Evolutionary conservation across 2,113 vertebrate species (phyloP), one percentile per base, ranked within the genome.

Genomic region (Odontesthes bonariensis): DNA sequence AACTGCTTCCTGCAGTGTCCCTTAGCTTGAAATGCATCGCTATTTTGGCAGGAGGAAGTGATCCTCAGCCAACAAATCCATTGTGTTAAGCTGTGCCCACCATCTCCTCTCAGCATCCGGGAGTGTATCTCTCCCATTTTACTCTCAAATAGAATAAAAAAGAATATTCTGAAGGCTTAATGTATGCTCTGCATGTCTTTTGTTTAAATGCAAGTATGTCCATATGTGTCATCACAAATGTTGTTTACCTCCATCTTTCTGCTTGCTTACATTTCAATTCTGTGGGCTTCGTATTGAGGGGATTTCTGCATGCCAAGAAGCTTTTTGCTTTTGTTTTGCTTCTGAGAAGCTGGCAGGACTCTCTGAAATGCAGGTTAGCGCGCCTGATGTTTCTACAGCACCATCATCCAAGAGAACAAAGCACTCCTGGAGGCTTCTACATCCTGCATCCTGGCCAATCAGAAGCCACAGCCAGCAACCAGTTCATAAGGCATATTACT

Each of bases 341-440:
- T 66, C 32, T 47, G 52, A 57, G 67, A 69, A 63, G 69, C 77
- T 73, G 49, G 63, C 64, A 63, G 57, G 53, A 75, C 10, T 68
- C 74, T 73, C 62, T 75, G 70, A 78, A 88, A 60, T 73, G 67
- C 76, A 86, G 81, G 76, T 81, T 79, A 72, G 79, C 49, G 59
- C 67, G 22, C 66, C 55, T 63, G 72, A 79, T 87, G 73, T 88
- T 85, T 84, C 68, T 23, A 75, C 77, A 73, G 67, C 16, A 57
- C 27, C 54, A 58, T 64, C 63, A 76, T 82, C 38, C 54, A 56
- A 35, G 51, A 75, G 70, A 86, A 86, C 71, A 84, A 79, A 79
- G 58, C 65, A 19, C 44, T 73, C 72, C 65, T 55, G 57, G 51
- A 75, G 74, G 67, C 51, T 53, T 60, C 57, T 49, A 64, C 27